Conservation (phyloP, 1,140 invertebrate species). For the Anoplophora glabripennis region DNA sequence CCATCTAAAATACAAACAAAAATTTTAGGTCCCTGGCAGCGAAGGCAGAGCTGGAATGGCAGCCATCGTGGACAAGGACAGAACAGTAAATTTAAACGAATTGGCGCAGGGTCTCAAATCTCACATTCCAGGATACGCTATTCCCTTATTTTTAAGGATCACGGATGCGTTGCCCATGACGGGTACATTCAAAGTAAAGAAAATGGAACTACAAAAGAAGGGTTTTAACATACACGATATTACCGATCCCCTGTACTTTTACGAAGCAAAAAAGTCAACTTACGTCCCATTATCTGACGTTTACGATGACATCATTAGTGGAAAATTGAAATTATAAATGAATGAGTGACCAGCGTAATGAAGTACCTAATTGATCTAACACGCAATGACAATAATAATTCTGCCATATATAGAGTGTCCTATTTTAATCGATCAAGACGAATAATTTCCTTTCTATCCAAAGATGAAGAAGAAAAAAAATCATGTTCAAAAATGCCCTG, state of each 20-base stretch:
- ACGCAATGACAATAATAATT: not conserved
- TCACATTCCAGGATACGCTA: slow-evolving; percentile 77
- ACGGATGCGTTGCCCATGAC: slow-evolving; percentile 77
- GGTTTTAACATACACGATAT: slow-evolving; percentile 67
- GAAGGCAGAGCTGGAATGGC: slow-evolving; percentile 97
- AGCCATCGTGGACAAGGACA: slow-evolving; percentile 77
- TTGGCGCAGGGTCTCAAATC: slow-evolving; percentile 65
- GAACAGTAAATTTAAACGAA: slow-evolving; percentile 62
- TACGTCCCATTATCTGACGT: slow-evolving; percentile 68
- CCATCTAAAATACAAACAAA: no score
- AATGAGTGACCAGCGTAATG: not conserved
- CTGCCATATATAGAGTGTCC: no score
- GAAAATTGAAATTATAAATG: slow-evolving; percentile 19
- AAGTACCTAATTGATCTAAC: not conserved
- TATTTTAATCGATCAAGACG: no score
- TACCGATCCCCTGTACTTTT: slow-evolving; percentile 76
- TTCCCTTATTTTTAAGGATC: slow-evolving; percentile 86
- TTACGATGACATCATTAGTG: slow-evolving; percentile 60
- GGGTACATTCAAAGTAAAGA: slow-evolving; percentile 90
- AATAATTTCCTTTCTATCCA: no score
- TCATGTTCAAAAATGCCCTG: no score
- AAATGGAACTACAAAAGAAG: slow-evolving; percentile 76
- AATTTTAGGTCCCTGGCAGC: slow-evolving; percentile 67
- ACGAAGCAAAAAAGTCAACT: slow-evolving; percentile 60
- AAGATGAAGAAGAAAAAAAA: no score